phyloP scores from a whole-genome alignment of 2,888 invertebrate genomes.

The Amphimallon solstitiale region DNA sequence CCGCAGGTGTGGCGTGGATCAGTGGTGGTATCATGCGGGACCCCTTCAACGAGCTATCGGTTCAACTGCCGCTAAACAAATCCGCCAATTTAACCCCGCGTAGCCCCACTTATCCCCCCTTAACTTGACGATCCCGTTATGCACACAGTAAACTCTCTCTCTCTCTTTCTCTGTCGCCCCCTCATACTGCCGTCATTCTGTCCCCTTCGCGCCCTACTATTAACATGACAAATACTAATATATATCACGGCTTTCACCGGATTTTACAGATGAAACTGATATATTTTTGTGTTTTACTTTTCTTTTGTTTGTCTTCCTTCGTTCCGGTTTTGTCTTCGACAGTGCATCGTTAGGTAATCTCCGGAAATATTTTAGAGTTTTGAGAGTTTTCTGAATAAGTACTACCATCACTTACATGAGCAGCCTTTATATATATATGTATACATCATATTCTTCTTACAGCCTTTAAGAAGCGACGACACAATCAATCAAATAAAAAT shows the following conservation, averaged over 20 bases:
- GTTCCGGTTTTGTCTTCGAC: constrained; percentile 8
- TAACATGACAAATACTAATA: constrained; percentile 65
- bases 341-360: constrained; percentile 20
- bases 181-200: constrained; percentile 35
- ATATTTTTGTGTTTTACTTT: constrained; percentile 51
- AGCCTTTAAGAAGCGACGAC: too few species aligned
- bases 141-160: constrained; percentile 48
- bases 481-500: too few species aligned
- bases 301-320: constrained; percentile 44
- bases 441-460: too few species aligned
- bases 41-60: constrained; percentile 48
- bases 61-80: constrained; percentile 48
- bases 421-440: too few species aligned
- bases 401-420: too few species aligned
- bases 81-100: constrained; percentile 47
- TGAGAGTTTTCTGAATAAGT: too few species aligned
- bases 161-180: constrained; percentile 42
- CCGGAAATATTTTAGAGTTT: background rate
- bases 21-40: constrained; percentile 52
- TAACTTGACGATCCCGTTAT: constrained; percentile 5
- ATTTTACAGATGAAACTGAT: constrained; percentile 62
- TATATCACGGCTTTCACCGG: constrained; percentile 62
- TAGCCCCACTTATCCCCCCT: background rate
- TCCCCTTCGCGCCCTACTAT: constrained; percentile 63
- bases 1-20: constrained; percentile 53